Percentiles rank a stretch among this genome's conserved stretches.
phyloP scores from a whole-genome alignment of 2,888 invertebrate species.

The Zaprionus bogoriensis region DNA sequence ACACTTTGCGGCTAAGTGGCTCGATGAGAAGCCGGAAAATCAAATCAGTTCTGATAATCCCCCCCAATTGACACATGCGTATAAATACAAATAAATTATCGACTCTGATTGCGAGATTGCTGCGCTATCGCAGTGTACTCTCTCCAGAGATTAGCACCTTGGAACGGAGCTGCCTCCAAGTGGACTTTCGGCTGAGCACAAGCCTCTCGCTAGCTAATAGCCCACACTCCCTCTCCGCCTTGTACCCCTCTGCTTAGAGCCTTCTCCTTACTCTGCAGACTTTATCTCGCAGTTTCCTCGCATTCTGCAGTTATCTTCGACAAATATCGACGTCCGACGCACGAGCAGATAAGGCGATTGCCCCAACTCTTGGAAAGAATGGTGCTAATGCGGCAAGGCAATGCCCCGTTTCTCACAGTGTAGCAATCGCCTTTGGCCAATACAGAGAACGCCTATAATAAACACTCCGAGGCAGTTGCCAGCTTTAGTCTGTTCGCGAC shows the following conservation, averaged over 20 bases:
- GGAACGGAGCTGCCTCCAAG: background rate
- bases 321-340: conserved; percentile 28
- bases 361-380: too few relatives aligned
- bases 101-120: conserved; percentile 11
- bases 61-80: conserved; percentile 11
- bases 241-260: background rate
- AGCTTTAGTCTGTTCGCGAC: conserved; percentile 52
- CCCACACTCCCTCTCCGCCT: background rate
- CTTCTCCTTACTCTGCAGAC: too few relatives aligned
- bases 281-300: background rate
- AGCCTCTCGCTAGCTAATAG: background rate
- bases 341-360: too few relatives aligned
- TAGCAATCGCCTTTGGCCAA: background rate
- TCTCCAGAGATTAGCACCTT: conserved; percentile 22
- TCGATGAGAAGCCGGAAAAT: conserved; percentile 30
- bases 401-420: background rate
- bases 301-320: conserved; percentile 25
- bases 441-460: conserved; percentile 23
- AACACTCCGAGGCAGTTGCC: conserved; percentile 17
- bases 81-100: conserved; percentile 25
- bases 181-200: background rate
- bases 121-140: background rate
- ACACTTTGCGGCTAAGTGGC: conserved; percentile 23
- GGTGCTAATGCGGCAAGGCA: too few relatives aligned
- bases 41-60: conserved; percentile 20